phyloP scores from a whole-genome alignment of 2,113 vertebrate species.

The Pteropus alecto region DNA sequence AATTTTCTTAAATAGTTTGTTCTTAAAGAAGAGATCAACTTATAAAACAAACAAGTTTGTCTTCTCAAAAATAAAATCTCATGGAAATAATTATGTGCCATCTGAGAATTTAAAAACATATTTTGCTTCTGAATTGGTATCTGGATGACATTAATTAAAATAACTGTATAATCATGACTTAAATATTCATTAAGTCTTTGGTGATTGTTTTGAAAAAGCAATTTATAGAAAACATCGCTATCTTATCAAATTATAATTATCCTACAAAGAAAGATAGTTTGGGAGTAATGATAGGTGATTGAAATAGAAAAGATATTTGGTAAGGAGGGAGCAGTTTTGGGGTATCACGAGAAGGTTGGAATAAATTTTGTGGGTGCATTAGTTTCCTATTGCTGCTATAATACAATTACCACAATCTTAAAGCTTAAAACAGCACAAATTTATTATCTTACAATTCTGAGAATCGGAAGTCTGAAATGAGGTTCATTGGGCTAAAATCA shows the following conservation, averaged over 20 bases:
- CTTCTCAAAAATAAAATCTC: background rate
- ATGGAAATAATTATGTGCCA: background rate
- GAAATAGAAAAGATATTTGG: background rate
- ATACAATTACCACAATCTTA: background rate
- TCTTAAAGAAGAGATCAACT: conserved; percentile 18
- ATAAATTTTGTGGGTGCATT: background rate
- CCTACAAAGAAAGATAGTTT: conserved; percentile 24
- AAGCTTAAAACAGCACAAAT: background rate
- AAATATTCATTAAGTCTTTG: conserved; percentile 47
- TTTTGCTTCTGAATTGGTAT: conserved; percentile 47
- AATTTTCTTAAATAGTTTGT: background rate
- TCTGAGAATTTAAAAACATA: conserved; percentile 45
- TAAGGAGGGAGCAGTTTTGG: background rate
- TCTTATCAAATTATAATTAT: conserved; percentile 21
- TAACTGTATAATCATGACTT: conserved; percentile 14
- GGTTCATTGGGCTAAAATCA: background rate
- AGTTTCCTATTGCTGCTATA: background rate
- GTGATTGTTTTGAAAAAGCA: conserved; percentile 58
- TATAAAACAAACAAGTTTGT: background rate
- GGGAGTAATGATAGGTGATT: background rate
- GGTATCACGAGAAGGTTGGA: background rate
- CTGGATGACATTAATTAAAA: conserved; percentile 63
- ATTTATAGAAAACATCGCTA: conserved; percentile 48
- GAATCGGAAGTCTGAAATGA: background rate
- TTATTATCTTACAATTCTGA: background rate